A percentile compares a stretch with the other conserved stretches of the same genome.
These are phyloP conservation scores for Eilema griseolum DNA, from an alignment of 2,888 invertebrate genomes.

Conservation along the genomic window DNA sequence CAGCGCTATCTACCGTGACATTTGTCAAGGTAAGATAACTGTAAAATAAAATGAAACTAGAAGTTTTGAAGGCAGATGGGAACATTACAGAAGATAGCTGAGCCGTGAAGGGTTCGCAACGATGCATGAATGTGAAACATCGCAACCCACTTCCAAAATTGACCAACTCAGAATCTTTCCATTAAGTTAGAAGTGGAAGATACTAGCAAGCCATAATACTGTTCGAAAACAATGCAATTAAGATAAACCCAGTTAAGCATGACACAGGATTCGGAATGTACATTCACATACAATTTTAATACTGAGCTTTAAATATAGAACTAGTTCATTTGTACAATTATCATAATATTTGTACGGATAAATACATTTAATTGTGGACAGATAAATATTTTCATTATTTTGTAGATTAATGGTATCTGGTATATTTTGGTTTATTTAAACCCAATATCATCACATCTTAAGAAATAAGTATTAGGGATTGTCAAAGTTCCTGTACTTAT, in stretches of 20 bases:
- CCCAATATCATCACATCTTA: too few relatives aligned
- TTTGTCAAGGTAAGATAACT: conserved; percentile 6
- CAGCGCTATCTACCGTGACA: conserved; percentile 5
- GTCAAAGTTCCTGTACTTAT: too few relatives aligned
- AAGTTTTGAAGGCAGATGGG: conserved; percentile 3
- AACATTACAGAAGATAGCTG: background rate
- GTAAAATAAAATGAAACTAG: conserved; percentile 13
- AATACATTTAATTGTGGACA: background rate
- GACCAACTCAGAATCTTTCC: conserved; percentile 36
- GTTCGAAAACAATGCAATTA: conserved; percentile 47
- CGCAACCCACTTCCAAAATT: conserved; percentile 32
- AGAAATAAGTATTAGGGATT: too few relatives aligned
- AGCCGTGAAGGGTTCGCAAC: conserved; percentile 18
- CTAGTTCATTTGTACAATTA: background rate
- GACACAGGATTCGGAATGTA: conserved; percentile 31
- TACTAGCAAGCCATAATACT: conserved; percentile 42
- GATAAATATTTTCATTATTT: background rate
- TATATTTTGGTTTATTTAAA: too few relatives aligned
- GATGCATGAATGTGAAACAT: conserved; percentile 13
- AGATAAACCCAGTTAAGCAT: conserved; percentile 43
- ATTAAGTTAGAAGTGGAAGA: conserved; percentile 40
- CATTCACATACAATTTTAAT: conserved; percentile 35
- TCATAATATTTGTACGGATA: background rate
- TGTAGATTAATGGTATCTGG: too few relatives aligned
- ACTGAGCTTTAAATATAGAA: conserved; percentile 17